These are phyloP conservation scores for Notothenia coriiceps DNA, from an alignment of 2,113 vertebrate genomes.

Conservation along the genomic window DNA sequence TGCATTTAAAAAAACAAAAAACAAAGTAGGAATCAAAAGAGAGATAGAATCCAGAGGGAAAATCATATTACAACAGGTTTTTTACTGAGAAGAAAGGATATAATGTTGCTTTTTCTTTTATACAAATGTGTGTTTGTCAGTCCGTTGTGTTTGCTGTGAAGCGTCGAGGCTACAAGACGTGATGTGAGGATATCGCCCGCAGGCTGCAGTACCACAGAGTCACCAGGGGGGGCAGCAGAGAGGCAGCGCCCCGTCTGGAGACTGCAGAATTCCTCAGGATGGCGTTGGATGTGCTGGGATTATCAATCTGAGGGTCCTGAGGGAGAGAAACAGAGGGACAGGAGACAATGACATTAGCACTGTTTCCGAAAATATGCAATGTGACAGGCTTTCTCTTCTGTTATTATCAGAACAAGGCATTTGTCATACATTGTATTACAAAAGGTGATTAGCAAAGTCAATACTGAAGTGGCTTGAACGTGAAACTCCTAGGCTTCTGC, in stretches of 20 bases:
- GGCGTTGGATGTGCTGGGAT: constrained; percentile 77
- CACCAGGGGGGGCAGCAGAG: constrained; percentile 77
- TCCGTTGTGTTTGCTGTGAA: constrained; percentile 59
- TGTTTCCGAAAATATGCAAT: too few relatives aligned
- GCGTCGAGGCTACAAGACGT: constrained; percentile 73
- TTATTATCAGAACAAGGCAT: too few relatives aligned
- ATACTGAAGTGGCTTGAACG: too few relatives aligned
- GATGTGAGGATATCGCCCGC: neutral
- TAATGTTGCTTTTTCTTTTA: constrained; percentile 66
- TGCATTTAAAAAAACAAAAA: constrained; percentile 42
- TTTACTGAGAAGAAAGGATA: constrained; percentile 74
- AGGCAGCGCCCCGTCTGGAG: constrained; percentile 31
- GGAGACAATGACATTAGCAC: neutral
- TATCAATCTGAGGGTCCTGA: constrained; percentile 80
- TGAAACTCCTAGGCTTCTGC: too few relatives aligned
- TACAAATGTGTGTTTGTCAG: constrained; percentile 79
- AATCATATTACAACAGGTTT: constrained; percentile 71
- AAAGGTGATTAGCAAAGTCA: too few relatives aligned
- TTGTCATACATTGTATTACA: too few relatives aligned
- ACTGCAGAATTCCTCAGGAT: constrained; percentile 66
- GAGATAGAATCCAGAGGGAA: constrained; percentile 48
- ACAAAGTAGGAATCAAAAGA: constrained; percentile 47
- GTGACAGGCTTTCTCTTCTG: too few relatives aligned
- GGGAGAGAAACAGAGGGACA: neutral
- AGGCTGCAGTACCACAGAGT: constrained; percentile 72